These are phyloP conservation scores for Hormaphis cornu DNA, from an alignment of 1,140 invertebrate genomes.

Conservation along the genomic window DNA sequence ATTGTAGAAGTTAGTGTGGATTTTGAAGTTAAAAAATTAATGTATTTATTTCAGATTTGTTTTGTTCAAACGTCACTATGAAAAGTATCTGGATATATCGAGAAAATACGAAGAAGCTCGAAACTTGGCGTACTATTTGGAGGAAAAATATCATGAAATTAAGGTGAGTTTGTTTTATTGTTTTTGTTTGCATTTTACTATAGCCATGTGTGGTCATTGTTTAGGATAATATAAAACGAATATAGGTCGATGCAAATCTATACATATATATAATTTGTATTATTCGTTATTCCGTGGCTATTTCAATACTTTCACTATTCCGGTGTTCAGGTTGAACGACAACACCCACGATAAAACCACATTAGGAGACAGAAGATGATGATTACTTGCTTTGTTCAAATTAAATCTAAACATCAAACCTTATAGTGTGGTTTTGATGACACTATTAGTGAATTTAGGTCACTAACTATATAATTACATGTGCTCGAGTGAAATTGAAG, in stretches of 20 bases:
- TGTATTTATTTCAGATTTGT: constrained; percentile 50
- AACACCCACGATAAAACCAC: constrained; percentile 14
- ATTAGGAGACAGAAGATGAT: not conserved
- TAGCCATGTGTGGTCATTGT: not conserved
- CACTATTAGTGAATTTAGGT: not conserved
- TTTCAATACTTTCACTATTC: constrained; percentile 9
- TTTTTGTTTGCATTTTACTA: not conserved
- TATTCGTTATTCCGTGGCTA: not conserved
- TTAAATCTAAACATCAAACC: not conserved
- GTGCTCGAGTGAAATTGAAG: not conserved
- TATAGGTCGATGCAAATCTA: not conserved
- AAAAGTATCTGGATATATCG: constrained; percentile 52
- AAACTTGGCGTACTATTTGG: constrained; percentile 53
- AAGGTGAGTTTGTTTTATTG: constrained; percentile 46
- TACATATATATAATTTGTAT: not conserved
- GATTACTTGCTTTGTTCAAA: not conserved
- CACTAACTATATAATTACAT: not conserved
- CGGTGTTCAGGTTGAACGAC: not conserved
- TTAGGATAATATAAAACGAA: not conserved
- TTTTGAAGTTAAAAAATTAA: no score
- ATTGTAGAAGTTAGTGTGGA: no score
- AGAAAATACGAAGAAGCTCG: constrained; percentile 54
- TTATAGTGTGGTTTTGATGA: not conserved
- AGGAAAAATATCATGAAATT: constrained; percentile 57
- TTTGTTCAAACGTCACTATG: constrained; percentile 55